Conservation (phyloP, 64 coral and sea anemone species). For the Trachythela sp. region DNA sequence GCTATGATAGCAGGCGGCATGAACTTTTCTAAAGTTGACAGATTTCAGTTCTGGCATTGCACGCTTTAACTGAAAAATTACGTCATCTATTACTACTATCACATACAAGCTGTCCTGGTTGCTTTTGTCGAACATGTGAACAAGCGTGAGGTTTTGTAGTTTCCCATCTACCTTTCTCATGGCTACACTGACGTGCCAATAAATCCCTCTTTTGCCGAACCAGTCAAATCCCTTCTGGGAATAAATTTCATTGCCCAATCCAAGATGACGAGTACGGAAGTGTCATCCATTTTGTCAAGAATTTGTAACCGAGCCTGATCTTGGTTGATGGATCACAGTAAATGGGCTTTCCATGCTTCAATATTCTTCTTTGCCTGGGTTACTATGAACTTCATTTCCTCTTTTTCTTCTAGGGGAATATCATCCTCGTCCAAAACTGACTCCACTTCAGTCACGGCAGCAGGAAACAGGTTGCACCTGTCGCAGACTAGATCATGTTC, state of each 20-base stretch:
- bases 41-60: constrained; percentile 28
- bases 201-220: constrained; percentile 5
- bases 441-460: constrained; percentile 22
- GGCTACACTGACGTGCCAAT: constrained; percentile 37
- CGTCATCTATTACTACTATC: constrained; percentile 40
- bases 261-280: background rate
- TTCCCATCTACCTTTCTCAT: constrained; percentile 9
- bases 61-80: constrained; percentile 17
- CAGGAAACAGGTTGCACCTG: constrained; percentile 23
- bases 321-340: constrained; percentile 10
- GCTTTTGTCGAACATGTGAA: constrained; percentile 50
- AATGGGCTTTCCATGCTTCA: constrained; percentile 15
- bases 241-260: constrained; percentile 22
- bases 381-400: constrained; percentile 34
- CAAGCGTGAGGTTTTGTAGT: constrained; percentile 33
- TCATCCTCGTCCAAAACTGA: background rate
- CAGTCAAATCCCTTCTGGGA: constrained; percentile 34
- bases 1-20: constrained; percentile 32
- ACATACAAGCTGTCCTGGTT: constrained; percentile 56
- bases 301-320: constrained; percentile 1
- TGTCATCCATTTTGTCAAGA: background rate
- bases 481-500: constrained; percentile 33
- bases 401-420: constrained; percentile 43
- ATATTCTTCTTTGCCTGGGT: constrained; percentile 37
- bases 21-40: constrained; percentile 19